phyloP scores from a whole-genome alignment of 2,888 invertebrate genomes.

The Sminthurinus aureus region DNA sequence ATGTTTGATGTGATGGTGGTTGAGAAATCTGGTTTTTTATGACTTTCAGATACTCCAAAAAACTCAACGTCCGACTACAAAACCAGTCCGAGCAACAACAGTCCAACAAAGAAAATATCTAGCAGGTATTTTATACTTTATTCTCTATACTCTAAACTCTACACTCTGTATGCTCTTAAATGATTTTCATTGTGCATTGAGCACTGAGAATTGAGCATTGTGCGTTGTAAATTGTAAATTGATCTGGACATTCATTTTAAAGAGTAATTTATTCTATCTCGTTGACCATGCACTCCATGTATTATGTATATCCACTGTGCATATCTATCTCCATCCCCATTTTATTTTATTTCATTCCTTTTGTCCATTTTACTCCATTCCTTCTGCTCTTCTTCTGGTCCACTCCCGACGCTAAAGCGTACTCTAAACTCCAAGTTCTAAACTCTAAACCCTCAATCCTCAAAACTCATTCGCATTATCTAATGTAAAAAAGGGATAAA shows the following conservation, averaged over 20 bases:
- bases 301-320: too few species aligned
- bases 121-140: constrained; percentile 44
- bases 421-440: too few species aligned
- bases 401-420: too few species aligned
- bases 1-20: not conserved
- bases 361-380: too few species aligned
- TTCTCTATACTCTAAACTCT: too few species aligned
- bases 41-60: constrained; percentile 82
- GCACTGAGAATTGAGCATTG: not conserved
- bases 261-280: constrained; percentile 15
- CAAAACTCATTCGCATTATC: too few species aligned
- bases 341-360: too few species aligned
- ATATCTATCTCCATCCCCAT: too few species aligned
- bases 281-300: not conserved
- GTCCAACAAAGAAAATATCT: constrained; percentile 59
- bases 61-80: constrained; percentile 78
- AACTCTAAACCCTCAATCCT: too few species aligned
- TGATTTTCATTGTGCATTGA: too few species aligned
- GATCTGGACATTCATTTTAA: constrained; percentile 8
- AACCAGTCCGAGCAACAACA: constrained; percentile 58
- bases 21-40: constrained; percentile 34
- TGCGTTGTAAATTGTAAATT: not conserved
- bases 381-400: too few species aligned
- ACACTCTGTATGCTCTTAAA: not conserved
- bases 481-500: not conserved